Conservation (phyloP, 1,140 invertebrate genomes). For the Bombus consobrinus region DNA sequence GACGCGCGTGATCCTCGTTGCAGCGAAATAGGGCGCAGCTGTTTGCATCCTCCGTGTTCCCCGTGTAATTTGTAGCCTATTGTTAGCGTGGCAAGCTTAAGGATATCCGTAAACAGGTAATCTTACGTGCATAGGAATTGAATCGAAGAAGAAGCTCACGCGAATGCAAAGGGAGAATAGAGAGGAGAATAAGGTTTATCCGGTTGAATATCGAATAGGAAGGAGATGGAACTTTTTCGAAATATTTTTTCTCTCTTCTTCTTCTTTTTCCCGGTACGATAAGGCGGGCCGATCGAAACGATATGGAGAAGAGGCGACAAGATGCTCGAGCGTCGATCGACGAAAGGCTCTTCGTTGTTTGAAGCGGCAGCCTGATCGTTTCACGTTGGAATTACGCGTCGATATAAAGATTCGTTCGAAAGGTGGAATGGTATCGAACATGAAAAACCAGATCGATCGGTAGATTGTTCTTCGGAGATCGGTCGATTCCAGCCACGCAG, state of each 20-base stretch:
- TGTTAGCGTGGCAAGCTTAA: conserved; percentile 6
- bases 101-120: conserved; percentile 28
- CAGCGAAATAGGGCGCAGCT: conserved; percentile 4
- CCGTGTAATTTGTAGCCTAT: conserved; percentile 26
- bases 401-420: background rate
- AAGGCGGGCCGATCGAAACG: conserved; percentile 3
- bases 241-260: background rate
- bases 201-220: background rate
- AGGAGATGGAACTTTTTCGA: background rate
- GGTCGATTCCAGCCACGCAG: background rate
- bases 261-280: background rate
- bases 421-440: background rate
- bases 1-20: conserved; percentile 17
- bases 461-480: background rate
- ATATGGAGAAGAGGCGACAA: conserved; percentile 18
- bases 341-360: background rate
- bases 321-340: background rate
- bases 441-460: background rate
- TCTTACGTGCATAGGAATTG: background rate
- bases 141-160: background rate
- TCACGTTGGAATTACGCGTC: conserved; percentile 3
- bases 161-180: background rate
- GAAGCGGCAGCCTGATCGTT: background rate
- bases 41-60: conserved; percentile 21
- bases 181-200: background rate